Conservation (phyloP, 2,888 invertebrate species). For the Hedya salicella region DNA sequence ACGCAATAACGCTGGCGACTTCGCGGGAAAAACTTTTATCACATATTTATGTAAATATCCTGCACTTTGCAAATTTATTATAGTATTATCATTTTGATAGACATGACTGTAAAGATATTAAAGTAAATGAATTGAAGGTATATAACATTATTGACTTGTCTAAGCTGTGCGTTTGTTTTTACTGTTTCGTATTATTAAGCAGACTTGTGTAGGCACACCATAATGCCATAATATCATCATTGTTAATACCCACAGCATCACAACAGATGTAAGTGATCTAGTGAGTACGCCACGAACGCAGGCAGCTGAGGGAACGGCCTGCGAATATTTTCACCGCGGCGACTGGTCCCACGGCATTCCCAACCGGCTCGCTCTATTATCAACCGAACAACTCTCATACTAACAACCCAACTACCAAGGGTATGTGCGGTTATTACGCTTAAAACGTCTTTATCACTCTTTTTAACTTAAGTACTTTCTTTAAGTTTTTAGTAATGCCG, state of each 20-base stretch:
- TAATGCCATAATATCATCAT: neutral
- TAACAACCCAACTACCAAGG: conserved; percentile 21
- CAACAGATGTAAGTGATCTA: neutral
- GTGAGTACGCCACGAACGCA: conserved; percentile 17
- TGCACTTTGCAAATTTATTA: too few species aligned
- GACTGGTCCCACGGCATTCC: conserved; percentile 77
- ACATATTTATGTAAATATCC: too few species aligned
- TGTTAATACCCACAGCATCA: neutral
- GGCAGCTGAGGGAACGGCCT: conserved; percentile 60
- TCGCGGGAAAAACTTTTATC: too few species aligned
- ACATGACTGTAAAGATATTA: too few species aligned
- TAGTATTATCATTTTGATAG: too few species aligned
- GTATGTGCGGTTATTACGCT: neutral
- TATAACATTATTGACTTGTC: too few species aligned
- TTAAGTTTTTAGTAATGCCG: too few species aligned
- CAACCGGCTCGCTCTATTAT: conserved; percentile 53
- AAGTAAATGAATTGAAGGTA: too few species aligned
- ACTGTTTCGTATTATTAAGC: too few species aligned
- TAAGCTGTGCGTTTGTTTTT: too few species aligned
- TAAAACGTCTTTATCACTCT: neutral
- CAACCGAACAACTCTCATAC: conserved; percentile 47
- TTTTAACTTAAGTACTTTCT: neutral
- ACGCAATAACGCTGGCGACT: too few species aligned
- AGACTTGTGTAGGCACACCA: too few species aligned
- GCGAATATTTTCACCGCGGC: conserved; percentile 67